Evolutionary conservation across 2,113 vertebrate genomes (phyloP).

Genomic region (Sphyrna mokarran): DNA sequence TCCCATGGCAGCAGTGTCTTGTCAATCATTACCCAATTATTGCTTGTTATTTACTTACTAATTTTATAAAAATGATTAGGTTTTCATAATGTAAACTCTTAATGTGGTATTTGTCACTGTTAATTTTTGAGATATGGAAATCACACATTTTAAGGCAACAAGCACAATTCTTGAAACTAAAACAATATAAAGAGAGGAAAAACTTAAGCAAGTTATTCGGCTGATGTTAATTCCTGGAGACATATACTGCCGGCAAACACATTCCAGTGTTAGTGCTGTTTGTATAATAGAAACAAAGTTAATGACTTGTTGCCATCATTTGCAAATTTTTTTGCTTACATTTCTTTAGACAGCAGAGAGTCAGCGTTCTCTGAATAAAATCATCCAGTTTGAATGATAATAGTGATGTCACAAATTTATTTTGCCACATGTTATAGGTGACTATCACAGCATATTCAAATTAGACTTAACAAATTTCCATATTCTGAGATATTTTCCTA

Average conservation of each 20-base stretch:
- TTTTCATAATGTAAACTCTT: not conserved
- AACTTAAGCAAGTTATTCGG: not conserved
- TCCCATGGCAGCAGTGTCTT: not conserved
- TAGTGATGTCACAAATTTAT: not conserved
- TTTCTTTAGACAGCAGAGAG: not conserved
- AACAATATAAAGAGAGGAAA: not conserved
- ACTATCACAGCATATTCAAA: not conserved
- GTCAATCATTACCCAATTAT: not conserved
- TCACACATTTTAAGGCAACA: not conserved
- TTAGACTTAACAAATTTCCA: not conserved
- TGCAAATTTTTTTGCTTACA: slow-evolving; percentile 5
- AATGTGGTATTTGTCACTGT: not conserved
- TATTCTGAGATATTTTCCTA: not conserved
- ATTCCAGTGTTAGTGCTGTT: not conserved
- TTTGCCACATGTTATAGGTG: not conserved
- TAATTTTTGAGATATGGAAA: not conserved
- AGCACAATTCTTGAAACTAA: not conserved
- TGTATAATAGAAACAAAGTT: not conserved
- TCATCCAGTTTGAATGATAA: not conserved
- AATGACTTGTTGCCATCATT: not conserved
- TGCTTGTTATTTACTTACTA: not conserved
- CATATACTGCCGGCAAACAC: not conserved
- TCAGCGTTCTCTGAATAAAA: not conserved
- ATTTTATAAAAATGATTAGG: not conserved
- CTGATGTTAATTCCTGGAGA: not conserved